These are phyloP conservation scores for Digitonthophagus gazella DNA, from an alignment of 2,888 invertebrate species.

Conservation along the genomic window DNA sequence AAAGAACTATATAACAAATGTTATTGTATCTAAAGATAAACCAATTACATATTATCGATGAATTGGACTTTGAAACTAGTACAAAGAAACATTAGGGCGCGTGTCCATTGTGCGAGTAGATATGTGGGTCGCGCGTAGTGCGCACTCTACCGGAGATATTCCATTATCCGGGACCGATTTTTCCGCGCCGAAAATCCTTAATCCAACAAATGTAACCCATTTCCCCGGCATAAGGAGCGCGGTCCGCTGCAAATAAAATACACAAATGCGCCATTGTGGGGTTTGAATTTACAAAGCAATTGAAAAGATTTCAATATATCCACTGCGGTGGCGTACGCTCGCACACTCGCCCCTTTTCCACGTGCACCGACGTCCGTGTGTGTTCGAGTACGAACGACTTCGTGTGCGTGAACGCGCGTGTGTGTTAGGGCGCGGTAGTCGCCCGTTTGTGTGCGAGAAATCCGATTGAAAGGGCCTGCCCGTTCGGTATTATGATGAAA, in stretches of 20 bases:
- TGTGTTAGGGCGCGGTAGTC: neutral
- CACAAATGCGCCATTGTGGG: conserved; percentile 51
- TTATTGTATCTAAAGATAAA: too few species aligned
- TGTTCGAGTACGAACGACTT: neutral
- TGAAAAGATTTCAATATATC: conserved; percentile 50
- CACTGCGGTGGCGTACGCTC: conserved; percentile 28
- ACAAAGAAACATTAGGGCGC: neutral
- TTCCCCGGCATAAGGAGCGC: conserved; percentile 45
- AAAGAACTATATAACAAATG: too few species aligned
- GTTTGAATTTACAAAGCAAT: conserved; percentile 54
- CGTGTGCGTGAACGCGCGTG: conserved; percentile 2
- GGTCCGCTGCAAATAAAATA: conserved; percentile 52
- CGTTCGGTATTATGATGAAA: conserved; percentile 53
- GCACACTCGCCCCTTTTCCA: conserved; percentile 4
- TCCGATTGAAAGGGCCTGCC: conserved; percentile 49
- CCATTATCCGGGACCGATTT: conserved; percentile 35
- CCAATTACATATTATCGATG: too few species aligned
- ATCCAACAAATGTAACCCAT: conserved; percentile 51
- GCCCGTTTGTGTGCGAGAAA: conserved; percentile 33
- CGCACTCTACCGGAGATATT: conserved; percentile 27
- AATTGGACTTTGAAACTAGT: too few species aligned
- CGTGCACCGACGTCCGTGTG: conserved; percentile 38
- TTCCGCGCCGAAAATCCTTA: conserved; percentile 47
- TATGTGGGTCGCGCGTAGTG: neutral
- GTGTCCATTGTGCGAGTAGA: neutral